phyloP scores from a whole-genome alignment of 2,888 invertebrate species.

The Galeruca laticollis region DNA sequence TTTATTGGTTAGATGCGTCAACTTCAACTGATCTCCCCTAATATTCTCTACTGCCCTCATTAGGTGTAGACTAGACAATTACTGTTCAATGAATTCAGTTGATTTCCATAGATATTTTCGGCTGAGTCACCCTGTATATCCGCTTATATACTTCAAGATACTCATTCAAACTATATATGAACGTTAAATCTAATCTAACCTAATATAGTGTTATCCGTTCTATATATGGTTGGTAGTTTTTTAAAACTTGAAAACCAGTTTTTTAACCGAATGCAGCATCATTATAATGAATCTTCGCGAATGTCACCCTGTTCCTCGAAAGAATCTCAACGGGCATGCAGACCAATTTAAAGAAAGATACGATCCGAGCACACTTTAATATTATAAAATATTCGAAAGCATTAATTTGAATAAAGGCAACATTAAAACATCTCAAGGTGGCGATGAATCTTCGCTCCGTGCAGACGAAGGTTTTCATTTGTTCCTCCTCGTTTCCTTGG shows the following conservation, averaged over 20 bases:
- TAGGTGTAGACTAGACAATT: too few relatives aligned
- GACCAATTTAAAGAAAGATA: conserved; percentile 63
- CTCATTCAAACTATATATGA: neutral
- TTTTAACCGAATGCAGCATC: conserved; percentile 11
- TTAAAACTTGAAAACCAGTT: conserved; percentile 7
- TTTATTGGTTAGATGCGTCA: too few relatives aligned
- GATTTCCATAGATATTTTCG: too few relatives aligned
- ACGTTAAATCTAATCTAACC: neutral
- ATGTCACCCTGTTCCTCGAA: conserved; percentile 37
- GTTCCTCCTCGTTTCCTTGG: conserved; percentile 66
- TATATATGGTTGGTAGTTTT: neutral
- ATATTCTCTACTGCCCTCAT: too few relatives aligned
- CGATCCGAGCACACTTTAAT: conserved; percentile 62
- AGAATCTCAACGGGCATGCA: conserved; percentile 53
- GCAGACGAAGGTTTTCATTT: conserved; percentile 60
- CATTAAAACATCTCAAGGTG: conserved; percentile 68
- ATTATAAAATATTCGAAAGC: conserved; percentile 64
- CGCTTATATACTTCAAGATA: neutral
- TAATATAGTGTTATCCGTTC: neutral
- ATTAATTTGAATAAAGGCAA: conserved; percentile 68
- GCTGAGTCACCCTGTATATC: neutral
- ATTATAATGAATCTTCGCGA: conserved; percentile 31
- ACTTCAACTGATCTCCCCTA: too few relatives aligned
- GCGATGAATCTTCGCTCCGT: conserved; percentile 64
- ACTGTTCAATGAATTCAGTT: too few relatives aligned